Conservation (phyloP, 2,888 invertebrate genomes). For the Schizaphis graminum region DNA sequence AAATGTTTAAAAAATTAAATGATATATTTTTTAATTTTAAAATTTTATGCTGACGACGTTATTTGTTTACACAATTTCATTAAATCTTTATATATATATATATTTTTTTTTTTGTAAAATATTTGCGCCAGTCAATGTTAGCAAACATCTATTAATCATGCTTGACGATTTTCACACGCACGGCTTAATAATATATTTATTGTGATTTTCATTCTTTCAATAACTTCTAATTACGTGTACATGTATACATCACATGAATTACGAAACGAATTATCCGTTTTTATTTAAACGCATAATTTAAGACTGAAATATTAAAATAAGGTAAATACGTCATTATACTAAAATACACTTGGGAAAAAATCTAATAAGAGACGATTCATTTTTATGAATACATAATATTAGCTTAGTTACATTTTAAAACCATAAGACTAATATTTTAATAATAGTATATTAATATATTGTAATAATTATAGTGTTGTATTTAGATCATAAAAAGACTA, state of each 20-base stretch:
- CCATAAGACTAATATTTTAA: not conserved
- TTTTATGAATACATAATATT: not conserved
- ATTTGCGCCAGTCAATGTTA: conserved; percentile 23
- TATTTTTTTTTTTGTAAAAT: conserved; percentile 32
- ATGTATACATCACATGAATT: not conserved
- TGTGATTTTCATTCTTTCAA: not conserved
- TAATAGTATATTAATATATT: not conserved
- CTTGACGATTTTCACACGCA: conserved; percentile 30
- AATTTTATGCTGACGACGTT: not conserved
- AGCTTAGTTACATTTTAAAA: not conserved
- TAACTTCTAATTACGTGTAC: conserved; percentile 9
- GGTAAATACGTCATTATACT: not conserved
- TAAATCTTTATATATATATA: conserved; percentile 17
- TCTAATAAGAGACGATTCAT: not conserved
- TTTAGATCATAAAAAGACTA: not conserved
- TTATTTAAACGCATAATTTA: not conserved
- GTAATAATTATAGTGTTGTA: not conserved
- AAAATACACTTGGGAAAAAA: not conserved
- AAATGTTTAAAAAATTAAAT: conserved; percentile 36
- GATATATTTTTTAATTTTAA: conserved; percentile 28
- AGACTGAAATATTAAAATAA: not conserved
- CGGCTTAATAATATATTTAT: not conserved
- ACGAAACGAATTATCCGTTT: not conserved
- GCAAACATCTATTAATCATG: conserved; percentile 46
- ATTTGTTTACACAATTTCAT: conserved; percentile 22